Evolutionary conservation across 2,888 invertebrate genomes (phyloP).

Genomic region (Oscheius onirici): DNA sequence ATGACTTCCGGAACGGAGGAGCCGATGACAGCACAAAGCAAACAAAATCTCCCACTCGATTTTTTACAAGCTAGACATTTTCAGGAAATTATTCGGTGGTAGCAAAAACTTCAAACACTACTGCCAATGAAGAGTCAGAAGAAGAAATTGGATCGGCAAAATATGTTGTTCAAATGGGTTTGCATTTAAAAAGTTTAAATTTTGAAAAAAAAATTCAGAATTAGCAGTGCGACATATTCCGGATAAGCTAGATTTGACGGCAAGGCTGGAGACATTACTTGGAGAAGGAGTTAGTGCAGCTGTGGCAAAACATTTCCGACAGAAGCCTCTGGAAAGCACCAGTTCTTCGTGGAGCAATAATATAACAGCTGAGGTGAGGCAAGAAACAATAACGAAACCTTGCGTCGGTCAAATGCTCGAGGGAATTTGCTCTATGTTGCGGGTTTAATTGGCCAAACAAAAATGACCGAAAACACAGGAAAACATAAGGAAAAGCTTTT

Average conservation of each 20-base stretch:
- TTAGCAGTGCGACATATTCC: constrained; percentile 6
- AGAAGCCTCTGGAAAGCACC: neutral
- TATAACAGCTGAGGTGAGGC: constrained; percentile 8
- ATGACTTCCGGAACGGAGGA: constrained; percentile 28
- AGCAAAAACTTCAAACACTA: neutral
- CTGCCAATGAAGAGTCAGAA: neutral
- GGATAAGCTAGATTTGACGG: neutral
- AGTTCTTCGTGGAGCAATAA: constrained; percentile 9
- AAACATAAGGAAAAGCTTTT: too few species aligned
- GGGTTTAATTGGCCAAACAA: neutral
- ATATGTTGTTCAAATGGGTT: constrained; percentile 21
- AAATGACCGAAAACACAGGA: too few species aligned
- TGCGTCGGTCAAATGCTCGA: neutral
- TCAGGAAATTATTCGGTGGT: neutral
- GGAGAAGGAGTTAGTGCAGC: constrained; percentile 21
- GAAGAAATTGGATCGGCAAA: neutral
- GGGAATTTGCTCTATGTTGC: constrained; percentile 16
- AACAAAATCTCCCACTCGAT: constrained; percentile 25
- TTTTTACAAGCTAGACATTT: neutral
- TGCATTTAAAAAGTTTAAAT: neutral
- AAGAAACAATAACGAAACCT: neutral
- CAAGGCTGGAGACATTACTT: neutral
- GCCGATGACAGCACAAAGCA: constrained; percentile 22
- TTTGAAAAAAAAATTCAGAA: constrained; percentile 1
- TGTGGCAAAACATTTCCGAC: constrained; percentile 20